Conservation (phyloP, 2,888 invertebrate species). For the Zygothrica quintamaculata region DNA sequence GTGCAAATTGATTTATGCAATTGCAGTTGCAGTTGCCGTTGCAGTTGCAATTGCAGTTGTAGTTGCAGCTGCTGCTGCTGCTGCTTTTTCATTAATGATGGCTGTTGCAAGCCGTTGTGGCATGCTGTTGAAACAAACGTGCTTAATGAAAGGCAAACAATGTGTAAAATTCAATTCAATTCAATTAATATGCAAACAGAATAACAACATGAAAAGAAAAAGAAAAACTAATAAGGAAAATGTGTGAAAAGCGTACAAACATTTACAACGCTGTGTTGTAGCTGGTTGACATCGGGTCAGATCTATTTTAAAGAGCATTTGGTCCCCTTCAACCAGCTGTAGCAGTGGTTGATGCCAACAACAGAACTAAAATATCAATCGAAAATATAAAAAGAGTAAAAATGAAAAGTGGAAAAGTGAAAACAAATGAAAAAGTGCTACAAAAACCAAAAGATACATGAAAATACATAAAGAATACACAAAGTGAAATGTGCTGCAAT, state of each 20-base stretch:
- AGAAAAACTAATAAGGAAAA: neutral
- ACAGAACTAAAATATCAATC: too few relatives aligned
- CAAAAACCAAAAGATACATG: neutral
- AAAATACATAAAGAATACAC: too few relatives aligned
- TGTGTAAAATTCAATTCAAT: slow-evolving; percentile 45
- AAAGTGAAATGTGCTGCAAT: too few relatives aligned
- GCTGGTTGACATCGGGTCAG: slow-evolving; percentile 90
- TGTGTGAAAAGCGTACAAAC: slow-evolving; percentile 4
- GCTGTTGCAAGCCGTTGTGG: slow-evolving; percentile 14
- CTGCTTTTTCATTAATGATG: slow-evolving; percentile 41
- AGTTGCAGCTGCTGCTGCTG: slow-evolving; percentile 29
- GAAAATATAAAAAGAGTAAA: slow-evolving; percentile 7
- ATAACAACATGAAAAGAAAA: slow-evolving; percentile 13
- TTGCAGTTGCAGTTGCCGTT: slow-evolving; percentile 5
- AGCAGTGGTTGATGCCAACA: slow-evolving; percentile 85
- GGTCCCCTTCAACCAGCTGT: slow-evolving; percentile 93
- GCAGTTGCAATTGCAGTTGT: slow-evolving; percentile 13
- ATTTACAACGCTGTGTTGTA: slow-evolving; percentile 85
- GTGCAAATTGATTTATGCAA: slow-evolving; percentile 69
- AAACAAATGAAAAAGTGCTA: neutral
- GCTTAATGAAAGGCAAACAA: slow-evolving; percentile 70
- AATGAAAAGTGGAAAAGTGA: neutral
- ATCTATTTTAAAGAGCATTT: slow-evolving; percentile 87
- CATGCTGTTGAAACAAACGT: slow-evolving; percentile 37
- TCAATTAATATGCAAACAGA: slow-evolving; percentile 48